Percentiles rank a stretch among this genome's conserved stretches.
These are phyloP conservation scores for Netelia fuscicornis DNA, from an alignment of 2,888 invertebrate species.

Conservation along the genomic window DNA sequence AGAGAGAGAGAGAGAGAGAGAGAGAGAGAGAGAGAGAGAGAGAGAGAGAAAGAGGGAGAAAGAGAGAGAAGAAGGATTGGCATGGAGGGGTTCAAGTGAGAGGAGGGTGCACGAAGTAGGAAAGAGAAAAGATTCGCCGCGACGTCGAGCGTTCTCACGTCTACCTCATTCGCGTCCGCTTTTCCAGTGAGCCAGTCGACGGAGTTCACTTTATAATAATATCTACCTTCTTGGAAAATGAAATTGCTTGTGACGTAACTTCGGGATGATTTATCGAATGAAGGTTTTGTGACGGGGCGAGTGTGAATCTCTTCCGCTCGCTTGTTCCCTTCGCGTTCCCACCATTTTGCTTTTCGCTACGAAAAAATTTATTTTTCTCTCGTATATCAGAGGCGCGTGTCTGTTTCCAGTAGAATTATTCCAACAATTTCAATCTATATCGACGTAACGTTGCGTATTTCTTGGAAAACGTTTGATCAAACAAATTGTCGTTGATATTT, in stretches of 20 bases:
- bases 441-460: too few species aligned
- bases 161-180: constrained; percentile 54
- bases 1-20: too few species aligned
- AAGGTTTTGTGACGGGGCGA: constrained; percentile 59
- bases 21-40: neutral
- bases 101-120: neutral
- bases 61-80: neutral
- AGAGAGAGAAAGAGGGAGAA: too few species aligned
- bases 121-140: constrained; percentile 53
- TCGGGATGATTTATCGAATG: constrained; percentile 67
- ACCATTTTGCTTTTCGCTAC: constrained; percentile 45
- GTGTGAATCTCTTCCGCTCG: constrained; percentile 48
- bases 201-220: constrained; percentile 66
- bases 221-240: constrained; percentile 64
- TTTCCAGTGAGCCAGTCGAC: constrained; percentile 24
- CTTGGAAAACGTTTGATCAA: too few species aligned
- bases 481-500: too few species aligned
- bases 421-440: constrained; percentile 3
- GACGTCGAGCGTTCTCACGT: constrained; percentile 64
- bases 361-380: constrained; percentile 36
- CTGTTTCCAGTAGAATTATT: constrained; percentile 1
- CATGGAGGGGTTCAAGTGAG: neutral
- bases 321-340: constrained; percentile 54
- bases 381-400: constrained; percentile 7
- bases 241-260: constrained; percentile 67